phyloP scores from a whole-genome alignment of 2,888 invertebrate genomes.

The Neoitamus cyanurus region DNA sequence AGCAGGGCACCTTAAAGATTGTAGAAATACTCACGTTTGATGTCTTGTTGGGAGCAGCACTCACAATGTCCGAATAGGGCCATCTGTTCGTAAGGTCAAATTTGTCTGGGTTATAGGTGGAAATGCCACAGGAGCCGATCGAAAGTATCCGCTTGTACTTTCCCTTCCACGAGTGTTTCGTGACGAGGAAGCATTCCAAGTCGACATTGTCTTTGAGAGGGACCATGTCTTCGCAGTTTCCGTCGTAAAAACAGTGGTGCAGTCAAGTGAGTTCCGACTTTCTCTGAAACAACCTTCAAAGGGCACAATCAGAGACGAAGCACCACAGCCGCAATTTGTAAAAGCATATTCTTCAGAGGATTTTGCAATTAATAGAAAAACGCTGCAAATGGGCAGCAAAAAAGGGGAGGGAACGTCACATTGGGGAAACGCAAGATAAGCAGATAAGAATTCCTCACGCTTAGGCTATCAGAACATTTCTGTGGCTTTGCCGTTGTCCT shows the following conservation, averaged over 20 bases:
- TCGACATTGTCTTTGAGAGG: constrained; percentile 85
- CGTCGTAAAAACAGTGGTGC: neutral
- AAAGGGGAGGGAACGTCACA: constrained; percentile 44
- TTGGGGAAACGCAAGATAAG: neutral
- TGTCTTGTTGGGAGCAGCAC: constrained; percentile 73
- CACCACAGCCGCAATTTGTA: neutral
- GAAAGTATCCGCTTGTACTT: constrained; percentile 99
- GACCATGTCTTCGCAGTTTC: constrained; percentile 5
- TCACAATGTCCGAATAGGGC: constrained; percentile 84
- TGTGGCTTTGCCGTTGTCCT: neutral
- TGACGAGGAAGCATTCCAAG: constrained; percentile 95
- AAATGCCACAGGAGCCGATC: constrained; percentile 93
- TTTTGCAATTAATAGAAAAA: neutral
- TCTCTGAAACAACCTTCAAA: neutral
- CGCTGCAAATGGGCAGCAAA: neutral
- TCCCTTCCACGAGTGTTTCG: constrained; percentile 99
- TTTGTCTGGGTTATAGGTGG: constrained; percentile 94
- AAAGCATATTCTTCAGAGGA: neutral
- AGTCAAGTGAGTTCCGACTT: neutral
- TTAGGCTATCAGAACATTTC: constrained; percentile 39
- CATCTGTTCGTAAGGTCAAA: constrained; percentile 94
- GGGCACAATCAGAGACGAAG: neutral
- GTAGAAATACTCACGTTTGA: constrained; percentile 65
- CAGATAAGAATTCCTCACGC: constrained; percentile 10
- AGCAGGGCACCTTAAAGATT: no score